phyloP scores from a whole-genome alignment of 1,140 invertebrate species.

The Polyergus mexicanus region DNA sequence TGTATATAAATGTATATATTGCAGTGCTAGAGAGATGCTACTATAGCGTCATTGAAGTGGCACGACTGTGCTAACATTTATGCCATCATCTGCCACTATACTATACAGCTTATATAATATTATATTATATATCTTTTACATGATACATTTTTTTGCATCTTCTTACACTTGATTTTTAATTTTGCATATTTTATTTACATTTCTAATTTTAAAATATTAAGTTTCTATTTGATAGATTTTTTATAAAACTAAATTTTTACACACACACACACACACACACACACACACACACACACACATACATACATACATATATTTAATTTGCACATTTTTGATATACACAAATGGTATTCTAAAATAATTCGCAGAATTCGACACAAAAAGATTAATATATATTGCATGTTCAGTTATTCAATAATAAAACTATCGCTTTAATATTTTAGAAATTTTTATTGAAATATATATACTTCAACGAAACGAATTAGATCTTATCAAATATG shows the following conservation, averaged over 20 bases:
- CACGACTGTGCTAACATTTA: constrained; percentile 1
- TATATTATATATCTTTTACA: neutral
- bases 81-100: constrained; percentile 12
- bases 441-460: neutral
- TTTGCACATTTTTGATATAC: too few relatives aligned
- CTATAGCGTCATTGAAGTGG: neutral
- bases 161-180: neutral
- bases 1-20: constrained; percentile 15
- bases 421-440: constrained; percentile 8
- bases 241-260: neutral
- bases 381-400: neutral
- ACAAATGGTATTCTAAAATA: neutral
- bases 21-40: neutral
- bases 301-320: too few relatives aligned
- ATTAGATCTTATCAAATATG: neutral
- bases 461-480: neutral
- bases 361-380: neutral
- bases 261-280: neutral
- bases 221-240: constrained; percentile 11
- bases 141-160: neutral
- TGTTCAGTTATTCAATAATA: constrained; percentile 8
- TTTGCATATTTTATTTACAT: neutral
- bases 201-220: neutral
- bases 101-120: neutral
- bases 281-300: neutral